Percentiles rank a stretch among this genome's conserved stretches.
phyloP scores from a whole-genome alignment of 2,888 invertebrate species.

The Polylopha cassiicola region DNA sequence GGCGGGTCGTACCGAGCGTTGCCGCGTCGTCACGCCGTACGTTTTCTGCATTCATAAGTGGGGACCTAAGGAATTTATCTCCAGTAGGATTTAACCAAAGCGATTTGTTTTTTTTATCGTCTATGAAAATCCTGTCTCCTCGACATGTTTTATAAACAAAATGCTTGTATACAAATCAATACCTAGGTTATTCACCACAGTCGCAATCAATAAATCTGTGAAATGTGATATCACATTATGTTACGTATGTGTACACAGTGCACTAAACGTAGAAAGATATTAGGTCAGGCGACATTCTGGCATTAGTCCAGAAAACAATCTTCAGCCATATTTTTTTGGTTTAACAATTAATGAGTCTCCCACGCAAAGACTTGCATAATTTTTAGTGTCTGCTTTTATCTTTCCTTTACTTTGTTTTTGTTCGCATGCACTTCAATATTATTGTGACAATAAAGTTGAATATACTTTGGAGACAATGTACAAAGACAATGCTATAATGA shows the following conservation, averaged over 20 bases:
- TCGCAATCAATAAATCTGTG: background rate
- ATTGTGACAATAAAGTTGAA: too few relatives aligned
- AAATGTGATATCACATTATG: background rate
- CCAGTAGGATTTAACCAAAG: constrained; percentile 5
- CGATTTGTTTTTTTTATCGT: background rate
- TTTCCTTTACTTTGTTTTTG: too few relatives aligned
- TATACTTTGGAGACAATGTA: too few relatives aligned
- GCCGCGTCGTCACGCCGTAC: constrained; percentile 22
- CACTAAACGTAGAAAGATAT: constrained; percentile 51
- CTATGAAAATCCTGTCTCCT: too few relatives aligned
- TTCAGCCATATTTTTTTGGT: constrained; percentile 50
- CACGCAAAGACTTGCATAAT: constrained; percentile 18
- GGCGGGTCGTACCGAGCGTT: constrained; percentile 19
- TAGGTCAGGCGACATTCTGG: constrained; percentile 59
- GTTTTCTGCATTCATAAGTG: constrained; percentile 26
- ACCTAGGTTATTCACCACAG: background rate
- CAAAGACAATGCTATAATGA: too few relatives aligned
- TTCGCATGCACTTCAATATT: too few relatives aligned
- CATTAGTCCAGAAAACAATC: constrained; percentile 53
- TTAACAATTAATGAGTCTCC: constrained; percentile 47
- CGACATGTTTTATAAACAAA: background rate
- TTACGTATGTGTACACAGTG: constrained; percentile 22
- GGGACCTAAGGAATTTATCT: constrained; percentile 10
- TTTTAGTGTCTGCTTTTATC: too few relatives aligned
- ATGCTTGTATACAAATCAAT: background rate